Evolutionary conservation across 1,140 invertebrate species (phyloP).

Genomic region (Ectropis grisescens): DNA sequence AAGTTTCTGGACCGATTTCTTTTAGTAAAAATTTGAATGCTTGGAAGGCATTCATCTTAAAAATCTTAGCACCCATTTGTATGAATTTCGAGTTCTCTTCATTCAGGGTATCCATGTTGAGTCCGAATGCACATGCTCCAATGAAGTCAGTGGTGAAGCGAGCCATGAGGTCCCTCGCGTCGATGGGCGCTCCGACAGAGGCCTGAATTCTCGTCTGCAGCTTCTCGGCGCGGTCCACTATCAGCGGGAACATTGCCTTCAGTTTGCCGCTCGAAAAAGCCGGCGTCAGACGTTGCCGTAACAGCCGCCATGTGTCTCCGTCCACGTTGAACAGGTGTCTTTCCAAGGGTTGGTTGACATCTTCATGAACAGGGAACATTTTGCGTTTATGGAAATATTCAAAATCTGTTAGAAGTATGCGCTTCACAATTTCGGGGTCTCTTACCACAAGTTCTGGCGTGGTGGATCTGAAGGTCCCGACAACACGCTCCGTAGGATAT

Average conservation of each 20-base stretch:
- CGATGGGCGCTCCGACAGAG: no score
- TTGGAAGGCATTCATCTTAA: slow-evolving; percentile 1
- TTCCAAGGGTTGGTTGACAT: slow-evolving; percentile 6
- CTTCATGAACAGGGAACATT: not conserved
- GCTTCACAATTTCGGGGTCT: no score
- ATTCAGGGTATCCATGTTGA: slow-evolving; percentile 17
- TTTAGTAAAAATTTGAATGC: slow-evolving; percentile 1
- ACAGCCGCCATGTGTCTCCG: slow-evolving; percentile 38
- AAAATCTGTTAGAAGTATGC: slow-evolving; percentile 10
- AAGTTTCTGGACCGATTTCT: slow-evolving; percentile 2
- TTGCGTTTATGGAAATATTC: slow-evolving; percentile 5
- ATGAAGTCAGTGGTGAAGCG: no score
- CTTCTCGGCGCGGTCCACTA: slow-evolving; percentile 50
- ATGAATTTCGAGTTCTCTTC: slow-evolving; percentile 10
- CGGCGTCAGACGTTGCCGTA: no score
- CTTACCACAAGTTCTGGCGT: slow-evolving; percentile 7
- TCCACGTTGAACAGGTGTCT: slow-evolving; percentile 8
- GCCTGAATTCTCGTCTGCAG: no score
- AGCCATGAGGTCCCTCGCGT: no score
- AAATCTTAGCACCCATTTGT: slow-evolving; percentile 8
- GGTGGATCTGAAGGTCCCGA: no score
- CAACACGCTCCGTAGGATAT: slow-evolving; percentile 7
- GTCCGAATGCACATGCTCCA: no score
- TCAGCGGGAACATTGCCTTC: no score
- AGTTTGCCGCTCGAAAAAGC: no score